Evolutionary conservation across 2,888 invertebrate genomes (phyloP).

Genomic region (Erebia ligea): DNA sequence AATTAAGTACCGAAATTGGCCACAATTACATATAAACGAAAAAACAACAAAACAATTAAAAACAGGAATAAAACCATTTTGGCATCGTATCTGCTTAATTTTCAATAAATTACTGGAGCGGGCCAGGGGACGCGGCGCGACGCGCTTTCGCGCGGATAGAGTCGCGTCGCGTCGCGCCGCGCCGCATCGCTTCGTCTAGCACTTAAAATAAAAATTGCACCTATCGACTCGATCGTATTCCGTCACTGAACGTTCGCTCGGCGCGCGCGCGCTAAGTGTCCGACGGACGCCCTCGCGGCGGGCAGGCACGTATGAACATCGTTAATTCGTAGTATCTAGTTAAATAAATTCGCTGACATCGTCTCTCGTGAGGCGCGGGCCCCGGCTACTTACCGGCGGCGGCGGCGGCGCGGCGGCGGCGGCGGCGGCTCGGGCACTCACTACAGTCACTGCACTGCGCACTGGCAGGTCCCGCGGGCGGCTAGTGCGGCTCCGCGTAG

Average conservation of each 20-base stretch:
- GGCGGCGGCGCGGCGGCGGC: conserved; percentile 47
- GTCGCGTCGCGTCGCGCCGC: conserved; percentile 11
- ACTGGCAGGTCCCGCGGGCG: conserved; percentile 64
- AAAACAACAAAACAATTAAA: conserved; percentile 82
- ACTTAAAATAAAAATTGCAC: conserved; percentile 80
- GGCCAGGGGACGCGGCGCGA: conserved; percentile 38
- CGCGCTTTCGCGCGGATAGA: conserved; percentile 41
- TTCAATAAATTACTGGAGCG: conserved; percentile 63
- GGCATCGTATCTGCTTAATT: conserved; percentile 81
- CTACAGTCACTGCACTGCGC: conserved; percentile 19
- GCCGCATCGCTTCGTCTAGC: conserved; percentile 50
- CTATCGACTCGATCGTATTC: conserved; percentile 79
- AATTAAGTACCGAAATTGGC: conserved; percentile 82
- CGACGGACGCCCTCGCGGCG: conserved; percentile 53
- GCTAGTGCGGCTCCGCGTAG: conserved; percentile 80
- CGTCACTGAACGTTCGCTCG: conserved; percentile 34
- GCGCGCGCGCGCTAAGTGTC: not conserved
- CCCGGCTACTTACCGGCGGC: conserved; percentile 46
- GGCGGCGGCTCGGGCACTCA: conserved; percentile 44
- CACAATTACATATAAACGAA: conserved; percentile 81
- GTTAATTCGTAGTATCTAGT: conserved; percentile 78
- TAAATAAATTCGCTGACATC: conserved; percentile 83
- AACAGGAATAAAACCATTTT: conserved; percentile 83
- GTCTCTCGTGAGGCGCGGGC: conserved; percentile 63
- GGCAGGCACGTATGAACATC: conserved; percentile 70